Conservation (phyloP, 2,113 vertebrate species). For the Rhea pennata region DNA sequence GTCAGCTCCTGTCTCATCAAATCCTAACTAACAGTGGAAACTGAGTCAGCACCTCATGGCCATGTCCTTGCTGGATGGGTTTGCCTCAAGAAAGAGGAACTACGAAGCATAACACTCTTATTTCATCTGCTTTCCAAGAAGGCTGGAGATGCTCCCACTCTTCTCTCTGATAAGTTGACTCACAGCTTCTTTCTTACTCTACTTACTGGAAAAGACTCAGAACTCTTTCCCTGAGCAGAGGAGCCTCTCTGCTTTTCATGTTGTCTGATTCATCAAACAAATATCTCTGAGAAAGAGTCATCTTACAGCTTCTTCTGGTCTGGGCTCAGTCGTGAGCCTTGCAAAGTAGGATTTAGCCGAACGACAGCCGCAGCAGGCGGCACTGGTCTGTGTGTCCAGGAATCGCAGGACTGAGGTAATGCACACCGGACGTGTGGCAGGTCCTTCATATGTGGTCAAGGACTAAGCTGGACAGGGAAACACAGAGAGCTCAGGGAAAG, state of each 20-base stretch:
- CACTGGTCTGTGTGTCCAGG: too few species aligned
- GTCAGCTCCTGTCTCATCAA: background rate
- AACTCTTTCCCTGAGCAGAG: background rate
- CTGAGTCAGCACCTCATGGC: background rate
- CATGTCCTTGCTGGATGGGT: fast-evolving
- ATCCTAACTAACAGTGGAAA: background rate
- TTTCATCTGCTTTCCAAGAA: background rate
- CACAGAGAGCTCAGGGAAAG: too few species aligned
- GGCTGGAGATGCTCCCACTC: background rate
- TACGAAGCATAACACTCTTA: background rate
- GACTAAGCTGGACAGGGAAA: too few species aligned
- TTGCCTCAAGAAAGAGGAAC: background rate
- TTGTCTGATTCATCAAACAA: background rate
- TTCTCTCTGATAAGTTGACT: background rate
- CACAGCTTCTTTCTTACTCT: background rate
- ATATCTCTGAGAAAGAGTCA: background rate
- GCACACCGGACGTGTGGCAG: too few species aligned
- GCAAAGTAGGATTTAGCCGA: background rate
- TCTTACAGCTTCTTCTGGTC: background rate
- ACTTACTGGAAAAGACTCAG: background rate
- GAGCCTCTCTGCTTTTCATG: background rate
- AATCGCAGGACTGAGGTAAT: too few species aligned
- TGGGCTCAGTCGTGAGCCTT: background rate
- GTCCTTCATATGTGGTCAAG: too few species aligned
- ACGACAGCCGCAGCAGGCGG: too few species aligned